Conservation (phyloP, 2,113 vertebrate genomes). For the Saguinus imperator region DNA sequence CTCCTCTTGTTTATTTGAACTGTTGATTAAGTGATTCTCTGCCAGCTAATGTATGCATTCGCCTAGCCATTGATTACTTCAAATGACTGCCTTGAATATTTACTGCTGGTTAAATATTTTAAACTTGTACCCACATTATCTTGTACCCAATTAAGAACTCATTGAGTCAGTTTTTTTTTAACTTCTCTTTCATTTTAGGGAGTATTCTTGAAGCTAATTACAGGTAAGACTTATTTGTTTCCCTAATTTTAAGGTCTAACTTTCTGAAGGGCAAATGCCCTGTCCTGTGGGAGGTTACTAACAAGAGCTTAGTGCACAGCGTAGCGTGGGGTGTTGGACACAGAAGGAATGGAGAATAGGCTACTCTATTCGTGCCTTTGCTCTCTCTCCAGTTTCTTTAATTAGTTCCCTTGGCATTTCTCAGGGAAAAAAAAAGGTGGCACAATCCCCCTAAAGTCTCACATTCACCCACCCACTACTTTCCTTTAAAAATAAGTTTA, state of each 20-base stretch:
- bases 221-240: neutral
- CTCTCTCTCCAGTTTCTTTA: conserved; percentile 24
- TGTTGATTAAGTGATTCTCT: conserved; percentile 54
- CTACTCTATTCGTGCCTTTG: neutral
- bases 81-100: conserved; percentile 70
- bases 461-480: conserved; percentile 53
- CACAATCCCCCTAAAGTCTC: conserved; percentile 55
- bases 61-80: conserved; percentile 52
- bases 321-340: neutral
- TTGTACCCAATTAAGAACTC: conserved; percentile 59
- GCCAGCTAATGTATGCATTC: neutral
- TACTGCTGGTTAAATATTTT: conserved; percentile 70
- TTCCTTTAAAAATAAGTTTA: conserved; percentile 64
- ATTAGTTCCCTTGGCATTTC: conserved; percentile 74
- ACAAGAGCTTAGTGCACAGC: neutral
- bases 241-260: neutral
- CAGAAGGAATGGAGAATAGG: neutral
- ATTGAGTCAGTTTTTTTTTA: conserved; percentile 50
- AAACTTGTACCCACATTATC: conserved; percentile 68
- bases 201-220: neutral
- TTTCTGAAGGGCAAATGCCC: neutral
- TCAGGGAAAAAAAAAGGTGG: conserved; percentile 45
- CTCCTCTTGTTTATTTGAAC: neutral
- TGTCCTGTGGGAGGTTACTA: neutral
- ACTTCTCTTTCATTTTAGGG: conserved; percentile 55